Percentiles rank a stretch among this genome's conserved stretches.
These are phyloP conservation scores for Cairina moschata DNA, from an alignment of 2,113 vertebrate species.

Conservation along the genomic window DNA sequence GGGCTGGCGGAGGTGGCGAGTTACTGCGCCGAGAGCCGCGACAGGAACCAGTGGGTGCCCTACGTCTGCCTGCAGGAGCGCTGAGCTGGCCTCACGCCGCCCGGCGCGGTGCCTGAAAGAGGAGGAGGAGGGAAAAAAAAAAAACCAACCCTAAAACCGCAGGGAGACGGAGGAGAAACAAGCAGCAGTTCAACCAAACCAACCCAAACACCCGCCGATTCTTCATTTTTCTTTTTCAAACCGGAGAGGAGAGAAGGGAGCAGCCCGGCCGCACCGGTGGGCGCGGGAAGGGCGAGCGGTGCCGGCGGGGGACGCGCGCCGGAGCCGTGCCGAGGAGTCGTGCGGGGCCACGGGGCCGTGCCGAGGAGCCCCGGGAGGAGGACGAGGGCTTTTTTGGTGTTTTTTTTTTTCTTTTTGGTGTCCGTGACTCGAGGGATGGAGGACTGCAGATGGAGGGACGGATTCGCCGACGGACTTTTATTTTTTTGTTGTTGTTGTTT, in stretches of 20 bases:
- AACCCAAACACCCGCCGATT: neutral
- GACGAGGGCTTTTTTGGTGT: neutral
- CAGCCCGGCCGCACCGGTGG: neutral
- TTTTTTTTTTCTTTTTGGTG: neutral
- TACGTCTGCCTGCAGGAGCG: constrained; percentile 85
- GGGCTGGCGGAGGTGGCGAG: constrained; percentile 85
- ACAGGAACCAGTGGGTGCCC: constrained; percentile 91
- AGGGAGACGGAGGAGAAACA: neutral
- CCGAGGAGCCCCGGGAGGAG: neutral
- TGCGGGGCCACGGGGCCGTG: neutral
- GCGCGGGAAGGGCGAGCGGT: neutral
- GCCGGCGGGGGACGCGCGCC: neutral
- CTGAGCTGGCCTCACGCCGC: constrained; percentile 57
- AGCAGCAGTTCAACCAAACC: neutral
- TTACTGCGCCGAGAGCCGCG: constrained; percentile 90
- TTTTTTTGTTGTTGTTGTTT: too few relatives aligned
- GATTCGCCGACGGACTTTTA: neutral
- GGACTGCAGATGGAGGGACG: neutral
- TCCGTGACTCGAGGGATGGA: neutral
- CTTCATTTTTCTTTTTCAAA: neutral
- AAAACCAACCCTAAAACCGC: neutral
- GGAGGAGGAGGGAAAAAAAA: neutral
- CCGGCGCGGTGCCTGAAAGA: neutral
- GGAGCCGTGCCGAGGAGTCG: neutral
- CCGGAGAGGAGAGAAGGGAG: neutral